Base-by-base conservation (phyloP, 2,113 vertebrate species). In the Galemys pyrenaicus region DNA sequence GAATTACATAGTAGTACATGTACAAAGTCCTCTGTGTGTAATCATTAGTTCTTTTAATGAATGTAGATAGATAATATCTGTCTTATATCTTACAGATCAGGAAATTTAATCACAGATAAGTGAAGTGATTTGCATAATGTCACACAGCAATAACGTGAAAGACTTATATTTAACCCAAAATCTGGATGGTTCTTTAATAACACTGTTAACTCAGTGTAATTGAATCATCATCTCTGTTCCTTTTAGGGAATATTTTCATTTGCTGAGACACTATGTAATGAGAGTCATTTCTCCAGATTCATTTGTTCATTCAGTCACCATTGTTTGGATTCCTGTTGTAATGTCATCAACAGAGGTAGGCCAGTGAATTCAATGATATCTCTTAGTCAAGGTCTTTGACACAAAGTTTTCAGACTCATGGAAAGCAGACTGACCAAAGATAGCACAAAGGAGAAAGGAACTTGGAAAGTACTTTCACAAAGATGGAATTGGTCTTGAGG, bases 61-160 rank as follows among this genome's bases (percentile, higher is more conserved):
- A 46, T 67, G 88, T 78, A 92, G 16, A 51, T 32, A 83, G 58
- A 65, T 49, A 49, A 49, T 22, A 19, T 89, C 46, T 20, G 51
- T 35, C 20, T 32, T 94, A 71, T 12, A 51, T 74, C 44, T 89
- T 71, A 67, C 28, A 94, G 64, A 60, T 82, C 68, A 73, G 60
- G n/a, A 95, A 89, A 78, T 24, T 77, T 78, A 41, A 44, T 39
- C n/a, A 80, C 46, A 68, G 39, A 28, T 75, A 86, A 89, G 24
- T 83, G 75, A 75, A 74, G 30, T 74, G 51, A 80, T 30, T 28
- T 93, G 5, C 13, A 19, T 39, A 83, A 60, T 5, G 83, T 30
- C 75, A 81, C 15, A 87, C n/a, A 87, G 49, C 58, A 87, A 41
- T 28, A 5, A 88, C 81, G 28, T 26, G 83, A 90, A 75, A 68